phyloP scores from a whole-genome alignment of 2,797 vertebrate species.

The Acanthis flammea region DNA sequence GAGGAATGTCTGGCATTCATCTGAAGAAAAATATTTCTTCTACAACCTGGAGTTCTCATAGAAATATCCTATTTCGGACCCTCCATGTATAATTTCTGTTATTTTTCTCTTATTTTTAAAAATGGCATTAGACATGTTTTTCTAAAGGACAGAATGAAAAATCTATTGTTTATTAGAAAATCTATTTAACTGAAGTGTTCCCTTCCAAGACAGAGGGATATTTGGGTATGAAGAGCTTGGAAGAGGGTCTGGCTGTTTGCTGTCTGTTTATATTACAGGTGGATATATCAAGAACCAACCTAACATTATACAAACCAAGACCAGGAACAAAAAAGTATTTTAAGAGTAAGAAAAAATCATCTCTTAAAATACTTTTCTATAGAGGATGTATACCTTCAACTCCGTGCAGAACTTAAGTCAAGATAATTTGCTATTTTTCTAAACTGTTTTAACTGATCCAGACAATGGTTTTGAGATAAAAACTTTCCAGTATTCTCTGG shows the following conservation, averaged over 20 bases:
- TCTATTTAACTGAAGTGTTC: neutral
- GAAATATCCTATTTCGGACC: neutral
- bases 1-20: neutral
- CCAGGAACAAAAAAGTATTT: neutral
- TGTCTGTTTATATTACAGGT: neutral
- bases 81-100: fast-evolving
- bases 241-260: neutral
- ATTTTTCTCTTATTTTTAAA: neutral
- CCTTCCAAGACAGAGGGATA: neutral
- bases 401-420: neutral
- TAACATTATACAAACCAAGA: neutral
- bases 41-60: neutral
- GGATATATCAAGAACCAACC: neutral
- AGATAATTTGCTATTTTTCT: neutral
- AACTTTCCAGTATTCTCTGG: neutral
- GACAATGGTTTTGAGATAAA: neutral
- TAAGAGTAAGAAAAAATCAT: neutral
- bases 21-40: neutral
- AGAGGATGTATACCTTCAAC: neutral
- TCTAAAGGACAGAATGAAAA: neutral
- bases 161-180: neutral
- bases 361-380: neutral
- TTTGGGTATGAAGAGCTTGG: neutral
- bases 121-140: neutral
- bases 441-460: neutral